Evolutionary conservation across 2,797 vertebrate species (phyloP).

Genomic region (Melanotaenia boesemani): DNA sequence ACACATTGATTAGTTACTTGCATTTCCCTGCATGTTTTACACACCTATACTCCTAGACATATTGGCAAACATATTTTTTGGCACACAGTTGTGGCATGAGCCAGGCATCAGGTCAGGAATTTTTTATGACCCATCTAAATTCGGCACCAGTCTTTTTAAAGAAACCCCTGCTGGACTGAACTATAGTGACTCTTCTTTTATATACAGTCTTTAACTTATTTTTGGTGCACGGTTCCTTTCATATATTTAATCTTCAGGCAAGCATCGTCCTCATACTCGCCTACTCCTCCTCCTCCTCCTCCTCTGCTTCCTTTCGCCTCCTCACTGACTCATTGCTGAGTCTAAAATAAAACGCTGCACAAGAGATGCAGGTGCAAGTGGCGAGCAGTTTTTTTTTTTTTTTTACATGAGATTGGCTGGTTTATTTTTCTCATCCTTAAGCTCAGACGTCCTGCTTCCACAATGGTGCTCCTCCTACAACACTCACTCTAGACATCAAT

Average conservation of each 20-base stretch:
- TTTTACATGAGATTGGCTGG: slow-evolving; percentile 45
- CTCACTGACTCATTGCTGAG: slow-evolving; percentile 67
- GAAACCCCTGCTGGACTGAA: slow-evolving; percentile 6
- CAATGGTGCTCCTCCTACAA: slow-evolving; percentile 55
- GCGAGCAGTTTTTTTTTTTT: slow-evolving; percentile 34
- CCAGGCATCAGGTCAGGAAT: not conserved
- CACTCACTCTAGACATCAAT: slow-evolving; percentile 54
- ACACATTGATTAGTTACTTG: not conserved
- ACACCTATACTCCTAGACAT: slow-evolving; percentile 12
- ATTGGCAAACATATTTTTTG: not conserved
- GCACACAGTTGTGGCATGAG: not conserved
- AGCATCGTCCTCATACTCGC: slow-evolving; percentile 42
- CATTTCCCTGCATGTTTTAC: not conserved
- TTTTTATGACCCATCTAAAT: slow-evolving; percentile 14
- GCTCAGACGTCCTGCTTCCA: slow-evolving; percentile 61
- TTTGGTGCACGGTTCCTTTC: slow-evolving; percentile 38
- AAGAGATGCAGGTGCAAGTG: slow-evolving; percentile 62
- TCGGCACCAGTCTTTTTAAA: slow-evolving; percentile 2
- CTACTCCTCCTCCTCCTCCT: slow-evolving; percentile 30
- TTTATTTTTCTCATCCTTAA: slow-evolving; percentile 38
- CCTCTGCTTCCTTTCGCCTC: slow-evolving; percentile 55
- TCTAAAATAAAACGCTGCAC: slow-evolving; percentile 70
- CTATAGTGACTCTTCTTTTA: slow-evolving; percentile 1
- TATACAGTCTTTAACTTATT: slow-evolving; percentile 29
- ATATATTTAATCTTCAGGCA: slow-evolving; percentile 47